Percentiles rank a stretch among this genome's conserved stretches.
Conservation (phyloP, 53 echinoderm and acorn worm species). For the Antedon mediterranea region DNA sequence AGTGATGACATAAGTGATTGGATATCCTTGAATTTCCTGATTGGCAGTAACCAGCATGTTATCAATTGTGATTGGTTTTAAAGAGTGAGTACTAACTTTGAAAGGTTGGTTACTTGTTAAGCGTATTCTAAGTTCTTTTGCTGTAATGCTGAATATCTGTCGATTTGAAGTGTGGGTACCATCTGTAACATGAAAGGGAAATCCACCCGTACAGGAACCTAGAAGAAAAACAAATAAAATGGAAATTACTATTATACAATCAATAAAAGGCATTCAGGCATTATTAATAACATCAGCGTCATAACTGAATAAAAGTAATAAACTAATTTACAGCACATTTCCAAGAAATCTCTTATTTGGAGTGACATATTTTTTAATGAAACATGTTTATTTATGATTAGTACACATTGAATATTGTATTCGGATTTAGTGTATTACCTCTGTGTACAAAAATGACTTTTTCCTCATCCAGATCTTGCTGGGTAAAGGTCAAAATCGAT, state of each 20-base stretch:
- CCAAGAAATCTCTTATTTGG: too few relatives aligned
- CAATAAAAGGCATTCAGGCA: neutral
- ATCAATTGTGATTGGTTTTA: constrained; percentile 56
- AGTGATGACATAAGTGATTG: constrained; percentile 52
- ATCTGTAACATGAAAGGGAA: constrained; percentile 74
- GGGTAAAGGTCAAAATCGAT: constrained; percentile 50
- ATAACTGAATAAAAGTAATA: too few relatives aligned
- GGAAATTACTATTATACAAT: too few relatives aligned
- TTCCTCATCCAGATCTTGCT: constrained; percentile 39
- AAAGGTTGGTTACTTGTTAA: constrained; percentile 42
- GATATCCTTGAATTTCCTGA: constrained; percentile 31
- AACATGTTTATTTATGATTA: too few relatives aligned
- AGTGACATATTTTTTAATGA: too few relatives aligned
- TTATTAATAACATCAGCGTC: neutral
- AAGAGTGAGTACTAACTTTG: constrained; percentile 26
- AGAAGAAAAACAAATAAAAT: neutral
- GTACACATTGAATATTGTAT: too few relatives aligned
- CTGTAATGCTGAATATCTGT: constrained; percentile 86
- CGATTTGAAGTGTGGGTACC: constrained; percentile 58
- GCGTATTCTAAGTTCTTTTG: constrained; percentile 41
- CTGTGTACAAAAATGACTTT: constrained; percentile 61
- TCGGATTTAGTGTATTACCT: constrained; percentile 28
- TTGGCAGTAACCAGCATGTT: constrained; percentile 55
- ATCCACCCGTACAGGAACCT: constrained; percentile 81
- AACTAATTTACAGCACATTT: too few relatives aligned